These are phyloP conservation scores for Aegotheles bennettii DNA, from an alignment of 2,113 vertebrate genomes.

Conservation along the genomic window DNA sequence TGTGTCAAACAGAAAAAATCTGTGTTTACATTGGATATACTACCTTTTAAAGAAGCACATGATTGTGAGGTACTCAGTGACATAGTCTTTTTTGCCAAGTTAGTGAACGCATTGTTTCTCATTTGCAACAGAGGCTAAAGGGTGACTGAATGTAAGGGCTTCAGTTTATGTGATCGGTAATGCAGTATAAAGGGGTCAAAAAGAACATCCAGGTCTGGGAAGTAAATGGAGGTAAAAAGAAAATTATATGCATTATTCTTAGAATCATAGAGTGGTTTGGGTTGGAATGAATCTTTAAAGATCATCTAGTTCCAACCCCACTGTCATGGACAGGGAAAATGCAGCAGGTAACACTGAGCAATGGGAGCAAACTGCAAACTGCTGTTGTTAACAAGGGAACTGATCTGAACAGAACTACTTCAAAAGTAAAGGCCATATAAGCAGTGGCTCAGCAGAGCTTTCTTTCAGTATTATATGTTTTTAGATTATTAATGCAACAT, in stretches of 20 bases:
- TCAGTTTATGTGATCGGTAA: not conserved
- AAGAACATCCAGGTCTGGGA: not conserved
- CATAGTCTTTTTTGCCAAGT: not conserved
- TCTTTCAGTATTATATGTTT: not conserved
- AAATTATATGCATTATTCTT: not conserved
- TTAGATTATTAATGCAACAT: not conserved
- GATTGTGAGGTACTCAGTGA: not conserved
- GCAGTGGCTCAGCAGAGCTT: not conserved
- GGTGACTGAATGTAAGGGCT: not conserved
- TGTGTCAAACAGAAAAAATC: not conserved
- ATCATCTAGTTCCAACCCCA: not conserved
- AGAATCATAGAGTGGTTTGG: not conserved
- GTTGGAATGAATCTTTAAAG: not conserved
- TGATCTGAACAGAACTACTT: not conserved
- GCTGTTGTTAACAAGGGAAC: not conserved
- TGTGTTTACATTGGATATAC: not conserved
- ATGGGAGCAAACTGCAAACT: not conserved
- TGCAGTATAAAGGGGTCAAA: not conserved
- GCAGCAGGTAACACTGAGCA: fast-evolving
- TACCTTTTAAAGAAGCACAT: not conserved
- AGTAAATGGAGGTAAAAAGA: not conserved
- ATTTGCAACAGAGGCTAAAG: not conserved
- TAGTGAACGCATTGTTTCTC: not conserved
- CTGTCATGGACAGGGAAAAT: not conserved
- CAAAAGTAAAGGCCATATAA: not conserved